These are phyloP conservation scores for Takifugu ocellatus DNA, from an alignment of 2,797 vertebrate species.

Conservation along the genomic window DNA sequence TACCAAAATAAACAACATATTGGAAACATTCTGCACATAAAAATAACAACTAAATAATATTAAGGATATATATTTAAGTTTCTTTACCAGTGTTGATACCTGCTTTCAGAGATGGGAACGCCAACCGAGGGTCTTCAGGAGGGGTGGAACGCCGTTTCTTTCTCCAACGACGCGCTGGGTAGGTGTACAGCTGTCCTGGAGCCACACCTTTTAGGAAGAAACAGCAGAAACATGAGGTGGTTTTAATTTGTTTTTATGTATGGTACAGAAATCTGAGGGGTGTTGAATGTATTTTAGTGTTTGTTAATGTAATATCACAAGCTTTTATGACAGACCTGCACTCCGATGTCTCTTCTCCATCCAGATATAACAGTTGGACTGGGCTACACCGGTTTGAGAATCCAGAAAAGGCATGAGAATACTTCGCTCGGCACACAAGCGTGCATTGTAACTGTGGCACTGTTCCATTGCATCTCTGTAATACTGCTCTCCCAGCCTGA, in stretches of 20 bases:
- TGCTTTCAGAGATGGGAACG: conserved; percentile 91
- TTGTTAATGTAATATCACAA: not conserved
- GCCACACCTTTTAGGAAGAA: conserved; percentile 78
- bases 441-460: conserved; percentile 95
- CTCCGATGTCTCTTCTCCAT: conserved; percentile 97
- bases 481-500: conserved; percentile 91
- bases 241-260: not conserved
- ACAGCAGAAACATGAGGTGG: not conserved
- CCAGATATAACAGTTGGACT: conserved; percentile 99
- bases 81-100: conserved; percentile 64
- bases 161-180: conserved; percentile 94
- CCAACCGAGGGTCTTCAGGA: conserved; percentile 90
- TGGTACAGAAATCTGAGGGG: not conserved
- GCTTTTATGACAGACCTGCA: conserved; percentile 74
- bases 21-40: not conserved
- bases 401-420: conserved; percentile 96
- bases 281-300: not conserved
- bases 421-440: conserved; percentile 92
- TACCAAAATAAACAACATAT: too few species aligned
- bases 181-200: conserved; percentile 94
- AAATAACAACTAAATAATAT: not conserved
- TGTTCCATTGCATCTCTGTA: conserved; percentile 97
- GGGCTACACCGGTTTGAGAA: conserved; percentile 95
- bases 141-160: conserved; percentile 93
- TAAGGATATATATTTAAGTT: not conserved